These are phyloP conservation scores for Onychomys arenicola DNA, from an alignment of 2,797 vertebrate species.

Conservation along the genomic window DNA sequence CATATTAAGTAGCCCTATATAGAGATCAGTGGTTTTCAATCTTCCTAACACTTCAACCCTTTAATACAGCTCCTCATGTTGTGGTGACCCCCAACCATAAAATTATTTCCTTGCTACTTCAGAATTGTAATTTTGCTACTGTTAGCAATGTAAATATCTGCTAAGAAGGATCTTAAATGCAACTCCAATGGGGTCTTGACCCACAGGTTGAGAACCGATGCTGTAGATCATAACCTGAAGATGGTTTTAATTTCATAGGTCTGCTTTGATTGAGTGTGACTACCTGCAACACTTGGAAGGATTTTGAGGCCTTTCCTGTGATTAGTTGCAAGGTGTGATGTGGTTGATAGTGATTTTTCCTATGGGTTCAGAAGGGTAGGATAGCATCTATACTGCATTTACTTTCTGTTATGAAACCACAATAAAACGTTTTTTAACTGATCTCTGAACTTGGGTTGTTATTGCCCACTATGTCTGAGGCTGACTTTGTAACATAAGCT, in stretches of 20 bases:
- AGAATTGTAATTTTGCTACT: not conserved
- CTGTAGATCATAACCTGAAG: not conserved
- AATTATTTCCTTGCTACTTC: not conserved
- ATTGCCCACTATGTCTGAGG: not conserved
- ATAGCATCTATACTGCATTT: not conserved
- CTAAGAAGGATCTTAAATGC: not conserved
- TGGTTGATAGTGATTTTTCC: not conserved
- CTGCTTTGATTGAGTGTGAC: not conserved
- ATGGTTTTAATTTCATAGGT: conserved; percentile 29
- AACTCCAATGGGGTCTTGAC: not conserved
- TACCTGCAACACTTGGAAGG: not conserved
- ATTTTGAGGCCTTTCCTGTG: conserved; percentile 25
- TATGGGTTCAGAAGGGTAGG: not conserved
- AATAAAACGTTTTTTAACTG: not conserved
- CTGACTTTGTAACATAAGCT: conserved; percentile 12
- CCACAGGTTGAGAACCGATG: not conserved
- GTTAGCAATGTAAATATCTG: not conserved
- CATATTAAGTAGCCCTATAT: conserved; percentile 14
- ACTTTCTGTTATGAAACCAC: not conserved
- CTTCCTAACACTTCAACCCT: not conserved
- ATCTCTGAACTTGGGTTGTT: conserved; percentile 20
- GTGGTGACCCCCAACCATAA: not conserved
- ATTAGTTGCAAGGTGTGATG: not conserved
- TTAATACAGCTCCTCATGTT: not conserved
- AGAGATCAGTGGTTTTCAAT: not conserved